phyloP scores from a whole-genome alignment of 2,113 vertebrate genomes.

The Illadopsis cleaveri region DNA sequence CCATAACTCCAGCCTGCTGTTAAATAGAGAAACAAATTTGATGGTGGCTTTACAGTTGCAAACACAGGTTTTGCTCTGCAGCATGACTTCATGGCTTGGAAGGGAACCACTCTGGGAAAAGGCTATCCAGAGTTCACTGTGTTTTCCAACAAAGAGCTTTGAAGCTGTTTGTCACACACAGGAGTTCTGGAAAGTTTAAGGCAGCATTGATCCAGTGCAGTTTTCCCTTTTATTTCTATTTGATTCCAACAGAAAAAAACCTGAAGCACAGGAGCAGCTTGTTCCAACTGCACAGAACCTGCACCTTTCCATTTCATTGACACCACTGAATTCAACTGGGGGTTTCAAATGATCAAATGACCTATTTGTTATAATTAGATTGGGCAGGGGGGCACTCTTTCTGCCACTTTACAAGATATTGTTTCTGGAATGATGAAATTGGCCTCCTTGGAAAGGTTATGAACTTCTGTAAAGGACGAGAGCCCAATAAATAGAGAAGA shows the following conservation, averaged over 20 bases:
- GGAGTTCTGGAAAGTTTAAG: not conserved
- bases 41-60: not conserved
- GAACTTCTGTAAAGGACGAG: not conserved
- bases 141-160: not conserved
- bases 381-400: not conserved
- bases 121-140: constrained; percentile 36
- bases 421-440: not conserved
- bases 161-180: not conserved
- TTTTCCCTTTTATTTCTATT: not conserved
- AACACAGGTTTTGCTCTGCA: not conserved
- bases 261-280: not conserved
- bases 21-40: not conserved
- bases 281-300: not conserved
- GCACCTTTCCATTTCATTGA: not conserved
- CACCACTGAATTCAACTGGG: not conserved
- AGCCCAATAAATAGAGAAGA: not conserved
- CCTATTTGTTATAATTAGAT: not conserved
- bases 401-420: not conserved
- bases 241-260: not conserved
- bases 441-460: not conserved
- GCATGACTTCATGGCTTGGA: not conserved
- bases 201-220: not conserved
- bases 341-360: not conserved
- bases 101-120: not conserved
- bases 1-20: not conserved